These are phyloP conservation scores for Corythoichthys intestinalis DNA, from an alignment of 2,113 vertebrate species.

Conservation along the genomic window DNA sequence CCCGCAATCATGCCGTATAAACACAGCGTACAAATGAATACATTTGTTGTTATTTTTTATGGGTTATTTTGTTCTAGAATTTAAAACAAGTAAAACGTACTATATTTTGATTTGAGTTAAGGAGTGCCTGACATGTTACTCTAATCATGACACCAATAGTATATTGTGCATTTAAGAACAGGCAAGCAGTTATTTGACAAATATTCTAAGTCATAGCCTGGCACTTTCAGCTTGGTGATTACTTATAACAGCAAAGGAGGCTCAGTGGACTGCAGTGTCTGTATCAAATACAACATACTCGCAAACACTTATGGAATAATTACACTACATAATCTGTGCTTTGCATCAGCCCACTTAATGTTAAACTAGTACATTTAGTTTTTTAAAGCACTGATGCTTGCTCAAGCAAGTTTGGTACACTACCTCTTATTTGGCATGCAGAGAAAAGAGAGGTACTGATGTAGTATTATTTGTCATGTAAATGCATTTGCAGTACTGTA, in stretches of 20 bases:
- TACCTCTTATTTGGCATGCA: background rate
- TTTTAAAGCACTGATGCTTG: background rate
- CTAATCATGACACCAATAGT: slow-evolving; percentile 8
- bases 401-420: background rate
- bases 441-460: background rate
- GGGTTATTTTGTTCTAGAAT: too few species aligned
- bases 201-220: slow-evolving; percentile 70
- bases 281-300: slow-evolving; percentile 60
- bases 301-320: slow-evolving; percentile 13
- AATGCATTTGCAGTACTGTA: background rate
- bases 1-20: too few species aligned
- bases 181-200: slow-evolving; percentile 71
- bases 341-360: background rate
- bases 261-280: slow-evolving; percentile 54
- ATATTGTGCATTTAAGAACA: slow-evolving; percentile 65
- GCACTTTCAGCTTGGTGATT: slow-evolving; percentile 73
- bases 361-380: background rate
- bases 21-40: too few species aligned
- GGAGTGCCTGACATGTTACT: too few species aligned
- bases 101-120: too few species aligned
- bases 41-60: too few species aligned
- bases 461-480: background rate
- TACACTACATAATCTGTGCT: background rate
- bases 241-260: slow-evolving; percentile 56
- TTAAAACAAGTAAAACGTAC: too few species aligned